phyloP scores from a whole-genome alignment of 2,113 vertebrate species.

The Eretmochelys imbricata region DNA sequence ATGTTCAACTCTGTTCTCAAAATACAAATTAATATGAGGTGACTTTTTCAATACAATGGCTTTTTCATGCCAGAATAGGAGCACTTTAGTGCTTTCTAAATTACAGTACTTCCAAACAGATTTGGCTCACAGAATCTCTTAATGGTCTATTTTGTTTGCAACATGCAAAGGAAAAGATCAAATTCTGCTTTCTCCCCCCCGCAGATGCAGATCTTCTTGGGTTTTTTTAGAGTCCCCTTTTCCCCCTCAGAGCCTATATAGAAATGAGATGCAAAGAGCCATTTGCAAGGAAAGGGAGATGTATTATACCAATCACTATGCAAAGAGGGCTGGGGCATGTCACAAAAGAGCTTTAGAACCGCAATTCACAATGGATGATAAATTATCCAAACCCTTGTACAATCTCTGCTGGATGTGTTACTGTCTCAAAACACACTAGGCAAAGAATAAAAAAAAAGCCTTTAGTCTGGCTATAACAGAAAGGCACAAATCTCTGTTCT shows the following conservation, averaged over 20 bases:
- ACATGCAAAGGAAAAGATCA: conserved; percentile 1
- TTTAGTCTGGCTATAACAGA: not conserved
- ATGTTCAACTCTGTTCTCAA: not conserved
- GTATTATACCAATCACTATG: not conserved
- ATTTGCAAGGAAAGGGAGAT: conserved; percentile 14
- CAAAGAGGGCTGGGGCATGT: not conserved
- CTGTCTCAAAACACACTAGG: not conserved
- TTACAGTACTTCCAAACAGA: not conserved
- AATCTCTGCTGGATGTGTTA: not conserved
- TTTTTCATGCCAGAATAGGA: not conserved
- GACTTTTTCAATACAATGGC: not conserved
- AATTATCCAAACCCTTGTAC: conserved; percentile 10
- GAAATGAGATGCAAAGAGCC: conserved; percentile 21
- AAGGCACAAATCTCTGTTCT: not conserved
- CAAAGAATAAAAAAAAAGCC: not conserved
- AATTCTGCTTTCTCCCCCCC: not conserved
- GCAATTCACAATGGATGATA: not conserved
- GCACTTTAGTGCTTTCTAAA: rapidly evolving
- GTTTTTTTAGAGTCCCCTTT: conserved; percentile 38
- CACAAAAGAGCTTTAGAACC: conserved; percentile 5
- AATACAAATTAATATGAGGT: not conserved
- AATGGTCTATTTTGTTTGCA: not conserved
- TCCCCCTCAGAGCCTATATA: not conserved
- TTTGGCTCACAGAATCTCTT: not conserved
- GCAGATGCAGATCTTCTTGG: not conserved